phyloP scores from a whole-genome alignment of 2,797 vertebrate genomes.

The Sphenopsis melanotis region DNA sequence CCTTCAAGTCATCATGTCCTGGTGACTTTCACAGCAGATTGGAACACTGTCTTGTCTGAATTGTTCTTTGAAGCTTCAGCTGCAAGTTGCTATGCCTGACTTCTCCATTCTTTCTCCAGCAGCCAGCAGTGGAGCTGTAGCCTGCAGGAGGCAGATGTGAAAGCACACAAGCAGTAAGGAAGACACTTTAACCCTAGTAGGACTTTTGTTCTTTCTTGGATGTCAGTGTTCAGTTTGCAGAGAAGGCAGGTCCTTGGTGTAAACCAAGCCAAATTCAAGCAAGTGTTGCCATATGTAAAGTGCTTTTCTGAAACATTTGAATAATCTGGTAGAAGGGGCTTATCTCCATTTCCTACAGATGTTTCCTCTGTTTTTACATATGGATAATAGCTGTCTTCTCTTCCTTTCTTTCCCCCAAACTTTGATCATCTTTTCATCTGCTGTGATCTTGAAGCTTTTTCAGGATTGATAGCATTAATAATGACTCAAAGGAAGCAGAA shows the following conservation, averaged over 20 bases:
- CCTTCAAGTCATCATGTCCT: neutral
- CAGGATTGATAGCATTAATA: neutral
- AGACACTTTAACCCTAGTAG: neutral
- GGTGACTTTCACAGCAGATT: neutral
- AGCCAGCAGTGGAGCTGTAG: neutral
- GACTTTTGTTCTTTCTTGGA: neutral
- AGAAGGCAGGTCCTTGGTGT: neutral
- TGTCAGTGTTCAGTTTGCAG: neutral
- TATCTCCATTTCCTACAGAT: constrained; percentile 13
- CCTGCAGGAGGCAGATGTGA: neutral
- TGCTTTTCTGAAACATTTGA: neutral
- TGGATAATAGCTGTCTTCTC: neutral
- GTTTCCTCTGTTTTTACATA: neutral
- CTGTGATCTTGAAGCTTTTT: neutral
- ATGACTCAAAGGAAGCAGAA: neutral
- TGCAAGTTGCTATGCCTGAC: neutral
- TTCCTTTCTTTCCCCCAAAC: neutral
- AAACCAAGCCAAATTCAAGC: neutral
- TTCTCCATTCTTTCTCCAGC: neutral
- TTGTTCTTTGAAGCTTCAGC: neutral
- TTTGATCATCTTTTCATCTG: neutral
- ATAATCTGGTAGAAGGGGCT: neutral
- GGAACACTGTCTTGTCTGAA: neutral
- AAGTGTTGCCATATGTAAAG: neutral
- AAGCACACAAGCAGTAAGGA: neutral